Evolutionary conservation across 2,888 invertebrate genomes (phyloP), one percentile per base, ranked within the genome.

Genomic region (Onchidella celtica): DNA sequence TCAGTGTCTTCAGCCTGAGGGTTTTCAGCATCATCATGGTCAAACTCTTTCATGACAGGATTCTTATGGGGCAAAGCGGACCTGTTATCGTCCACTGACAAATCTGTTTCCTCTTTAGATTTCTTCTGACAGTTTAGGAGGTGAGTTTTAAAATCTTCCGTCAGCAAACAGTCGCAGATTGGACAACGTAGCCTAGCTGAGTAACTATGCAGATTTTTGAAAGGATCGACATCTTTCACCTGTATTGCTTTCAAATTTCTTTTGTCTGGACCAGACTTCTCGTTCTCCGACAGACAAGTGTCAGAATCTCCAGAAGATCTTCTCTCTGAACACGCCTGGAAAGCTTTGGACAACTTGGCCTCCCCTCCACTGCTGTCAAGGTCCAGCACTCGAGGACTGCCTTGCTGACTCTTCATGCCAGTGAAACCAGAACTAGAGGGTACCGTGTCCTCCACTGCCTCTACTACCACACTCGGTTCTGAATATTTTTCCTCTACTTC

Each of bases 341-440:
- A 34, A 61, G 57, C 4, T 59, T 36, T 80, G 14, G 36, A 34
- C 34, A 72, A 29, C 24, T 29, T 74, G 2, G 32, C 27, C 29
- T 81, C 81, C 0, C 75, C 69, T 17, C 55, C 55, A 40, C 76
- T 70, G 36, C 74, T 40, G 34, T 81, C 81, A 63, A 81, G 69
- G 21, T 84, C 82, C 6, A 57, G 69, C 3, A 83, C 72, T 11
- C 84, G 79, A 3, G 89, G 89, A 81, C 91, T 90, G 55, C 83
- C 86, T 72, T 88, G 88, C 78, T 88, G 89, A 85, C 89, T 90
- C 70, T 84, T 85, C 78, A 91, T 86, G 3, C 89, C 87, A 6
- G 91, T 91, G 38, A 85, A 87, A 1, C 81, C 86, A 55, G 81
- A 82, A 55, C 79, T 68, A 24, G 85, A 77, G n/a, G 87, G 79